Base-by-base conservation (phyloP, 2,113 vertebrate genomes). In the Sinocyclocheilus maitianheensis region DNA sequence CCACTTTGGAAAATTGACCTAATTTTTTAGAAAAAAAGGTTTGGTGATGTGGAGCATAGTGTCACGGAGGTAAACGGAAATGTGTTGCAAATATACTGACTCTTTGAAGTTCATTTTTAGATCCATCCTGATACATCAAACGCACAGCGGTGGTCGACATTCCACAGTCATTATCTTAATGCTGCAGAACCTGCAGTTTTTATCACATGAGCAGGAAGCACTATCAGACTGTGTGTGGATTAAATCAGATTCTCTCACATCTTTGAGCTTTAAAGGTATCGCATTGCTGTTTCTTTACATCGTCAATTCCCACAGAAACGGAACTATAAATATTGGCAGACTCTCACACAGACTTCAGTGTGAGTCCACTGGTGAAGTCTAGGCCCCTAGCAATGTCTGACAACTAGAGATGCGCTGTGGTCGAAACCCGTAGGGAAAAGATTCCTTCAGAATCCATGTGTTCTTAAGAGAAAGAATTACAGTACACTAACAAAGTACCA, bases 81-180 rank as follows among this genome's bases (percentile, higher is more conserved):
- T 90, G 91, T 89, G 87, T 90, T 88, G 83, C 85, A 91, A 91
- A 92, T 89, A 92, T 43, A 90, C 84, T 46, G 86, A 83, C 84
- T 81, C 93, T 95, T 95, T 94, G 93, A 95, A 93, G 93, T 94
- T 91, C 91, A 92, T 93, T 95, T 93, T 93, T 77, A 79, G 74
- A 85, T 46, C 20, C 22, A 78, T 89, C 71, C 85, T 84, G 86
- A 92, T 91, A 85, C 93, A 93, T 95, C 94, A 95, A 95, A 94
- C 90, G 87, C 88, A 89, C 62, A 88, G 85, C 84, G 75, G 69
- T 79, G 82, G 87, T 82, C 90, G 90, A 87, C 91, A 92, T 90
- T 91, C 87, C 88, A 90, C 81, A 91, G 91, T 91, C 87, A 91
- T 94, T 93, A 94, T 92, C 84, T 91, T 84, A 85, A 89, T 88